Evolutionary conservation across 2,797 vertebrate genomes (phyloP), one percentile per base, ranked within the genome.

Genomic region (Pampus argenteus): DNA sequence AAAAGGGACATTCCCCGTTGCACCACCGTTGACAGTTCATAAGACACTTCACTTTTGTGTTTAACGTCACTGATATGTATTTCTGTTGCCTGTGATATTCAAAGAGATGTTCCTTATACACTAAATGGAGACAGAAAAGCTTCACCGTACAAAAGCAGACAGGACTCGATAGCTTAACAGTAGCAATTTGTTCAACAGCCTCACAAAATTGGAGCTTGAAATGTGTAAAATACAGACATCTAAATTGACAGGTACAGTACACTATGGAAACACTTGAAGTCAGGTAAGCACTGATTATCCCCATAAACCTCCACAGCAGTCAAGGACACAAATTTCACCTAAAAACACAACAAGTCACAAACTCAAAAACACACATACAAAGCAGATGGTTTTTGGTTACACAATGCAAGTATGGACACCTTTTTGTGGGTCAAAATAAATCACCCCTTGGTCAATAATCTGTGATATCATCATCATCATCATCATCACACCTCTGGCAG

Each of bases 1-100:
- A 94, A 94, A 95, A 95, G 94, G 94, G 95, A 96, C 90, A 92
- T 91, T 95, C 95, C 95, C 89, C 94, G 92, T 95, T 96, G 95
- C 96, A 97, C 96, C 95, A 97, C 96, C 90, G 90, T 93, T 91
- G 83, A 92, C 91, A 91, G 92, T 93, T 94, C 91, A 91, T 93
- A 93, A 94, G 91, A 93, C 92, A 93, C 93, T 93, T 93, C 88
- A 93, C 92, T 93, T 91, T 88, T 90, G 91, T 87, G 91, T 90
- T 84, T 88, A 88, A 93, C 91, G 78, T 91, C 90, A 93, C 92
- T 94, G 91, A 93, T 94, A 93, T 93, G 91, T 93, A 90, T 94
- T 91, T 89, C 83, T 78, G 83, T 87, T 88, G 78, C 74, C 78
- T 89, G 88, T 82, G 85, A 94, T 89, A 86, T 90, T 88, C 86